Base-by-base conservation (phyloP, 2,113 vertebrate genomes). In the Phalacrocorax carbo region DNA sequence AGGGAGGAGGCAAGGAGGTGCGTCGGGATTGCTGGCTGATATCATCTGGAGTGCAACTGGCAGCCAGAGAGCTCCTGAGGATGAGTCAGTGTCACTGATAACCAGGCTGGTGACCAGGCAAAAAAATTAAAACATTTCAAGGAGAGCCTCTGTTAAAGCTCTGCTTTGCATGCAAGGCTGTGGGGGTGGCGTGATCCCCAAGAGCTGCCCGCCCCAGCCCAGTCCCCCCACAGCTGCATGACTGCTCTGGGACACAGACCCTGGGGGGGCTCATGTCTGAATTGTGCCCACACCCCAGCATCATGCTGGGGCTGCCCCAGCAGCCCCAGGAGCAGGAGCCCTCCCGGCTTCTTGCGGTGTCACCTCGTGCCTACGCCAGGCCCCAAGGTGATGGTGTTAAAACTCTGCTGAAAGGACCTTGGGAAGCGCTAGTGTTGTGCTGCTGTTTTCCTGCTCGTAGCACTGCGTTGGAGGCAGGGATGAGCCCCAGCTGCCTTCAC, bases 141-240 rank as follows among this genome's bases (percentile, higher is more conserved):
- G 95, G 93, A 86, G 90, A 81, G 15, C 0, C 16, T 75, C 51
- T 9, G 9, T 7, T 13, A 9, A 15, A 91, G 69, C 80, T 86
- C 38, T 11, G n/a, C 69, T 81, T 71, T 26, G 13, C 18, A 20
- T 1, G 4, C 55, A 0, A 9, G 52, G 75, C 79, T 44, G 65
- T 0, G 0, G 5, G 0, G 0, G 17, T 34, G 82, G 14, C 0
- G 1, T 1, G 2, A n/a, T 25, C 68, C 54, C 40, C 13, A 40
- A 30, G 3, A 60, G 23, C 44, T 61, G n/a, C 75, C 15, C 20
- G 19, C 34, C 58, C 71, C 81, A 68, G 46, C 46, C 79, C 30
- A 5, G 27, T 25, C 5, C 16, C 9, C 5, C 32, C n/a, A 38
- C 26, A 16, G 58, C 3, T 42, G 34, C 10, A 0, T 2, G 30